Evolutionary conservation across 1,140 invertebrate genomes (phyloP), one percentile per base, ranked within the genome.

Genomic region (Ostrea denselamellosa): DNA sequence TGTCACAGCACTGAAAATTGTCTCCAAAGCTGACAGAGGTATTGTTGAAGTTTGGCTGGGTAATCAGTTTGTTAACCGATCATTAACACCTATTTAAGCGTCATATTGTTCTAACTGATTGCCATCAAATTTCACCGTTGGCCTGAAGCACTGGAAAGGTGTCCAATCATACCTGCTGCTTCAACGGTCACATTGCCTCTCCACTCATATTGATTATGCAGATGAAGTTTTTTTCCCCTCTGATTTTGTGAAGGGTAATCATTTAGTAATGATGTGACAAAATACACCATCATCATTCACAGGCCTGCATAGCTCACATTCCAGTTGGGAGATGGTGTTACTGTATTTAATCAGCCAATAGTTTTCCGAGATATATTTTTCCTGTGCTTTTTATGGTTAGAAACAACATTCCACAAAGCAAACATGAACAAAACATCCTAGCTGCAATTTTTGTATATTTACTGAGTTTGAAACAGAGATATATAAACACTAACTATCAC

Each of bases 11-110:
- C 22, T 25, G n/a, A 77, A 28, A 22, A 77, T 77, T 77, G 68
- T 25, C 68, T 77, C 25, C 25, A 77, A 77, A 77, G 7, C 68
- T 10, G 68, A 77, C 8, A 62, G 17, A 28, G 68, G 68, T 77
- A 25, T 77, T 77, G 25, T 22, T 25, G 68, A 62, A 14, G 58
- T 17, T 62, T 62, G 58, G 14, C 17, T 77, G 25, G 68, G 14
- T 77, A 77, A 77, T 77, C 68, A 77, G 68, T 77, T 77, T 77
- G 68, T 77, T 77, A 77, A 77, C 68, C 68, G 28, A 77, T 77
- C 68, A 77, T 77, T 77, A 77, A 77, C 68, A 77, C 68, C 68
- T 77, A 77, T 77, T 77, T 77, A 77, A 34, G 68, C 68, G 68
- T 77, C 68, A 77, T 77, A 77, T 77, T 77, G 68, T 77, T 77